These are phyloP conservation scores for Motacilla tschutschensis DNA, from an alignment of 2,113 vertebrate species.

Conservation along the genomic window DNA sequence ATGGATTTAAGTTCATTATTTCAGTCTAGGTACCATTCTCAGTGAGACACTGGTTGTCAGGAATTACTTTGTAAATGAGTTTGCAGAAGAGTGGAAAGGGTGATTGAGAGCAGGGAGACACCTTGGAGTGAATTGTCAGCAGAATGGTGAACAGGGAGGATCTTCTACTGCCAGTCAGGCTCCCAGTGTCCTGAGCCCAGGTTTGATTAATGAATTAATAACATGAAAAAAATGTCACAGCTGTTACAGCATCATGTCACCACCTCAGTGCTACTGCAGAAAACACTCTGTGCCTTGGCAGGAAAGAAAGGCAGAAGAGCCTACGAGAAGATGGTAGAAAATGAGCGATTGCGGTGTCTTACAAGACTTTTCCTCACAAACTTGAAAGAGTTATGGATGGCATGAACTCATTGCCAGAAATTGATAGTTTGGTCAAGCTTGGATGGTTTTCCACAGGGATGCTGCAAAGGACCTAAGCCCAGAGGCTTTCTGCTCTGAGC, in stretches of 20 bases:
- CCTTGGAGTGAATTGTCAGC: not conserved
- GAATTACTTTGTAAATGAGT: not conserved
- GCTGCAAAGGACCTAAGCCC: not conserved
- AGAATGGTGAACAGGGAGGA: not conserved
- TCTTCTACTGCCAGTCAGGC: not conserved
- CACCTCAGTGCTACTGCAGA: not conserved
- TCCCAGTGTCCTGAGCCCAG: not conserved
- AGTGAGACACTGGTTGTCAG: not conserved
- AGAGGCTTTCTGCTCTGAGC: not conserved
- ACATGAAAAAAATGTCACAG: not conserved
- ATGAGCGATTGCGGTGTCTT: not conserved
- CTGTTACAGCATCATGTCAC: not conserved
- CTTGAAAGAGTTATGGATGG: not conserved
- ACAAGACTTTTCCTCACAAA: not conserved
- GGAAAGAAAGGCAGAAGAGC: not conserved
- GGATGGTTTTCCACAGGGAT: not conserved
- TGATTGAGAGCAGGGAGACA: not conserved
- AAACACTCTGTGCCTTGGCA: not conserved
- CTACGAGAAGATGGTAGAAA: not conserved
- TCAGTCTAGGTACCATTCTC: not conserved
- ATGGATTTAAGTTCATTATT: not conserved
- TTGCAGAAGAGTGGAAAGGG: not conserved
- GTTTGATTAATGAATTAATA: not conserved
- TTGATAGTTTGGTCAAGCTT: not conserved
- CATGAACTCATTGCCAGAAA: not conserved